phyloP scores from a whole-genome alignment of 2,113 vertebrate species.

The Scopus umbretta region DNA sequence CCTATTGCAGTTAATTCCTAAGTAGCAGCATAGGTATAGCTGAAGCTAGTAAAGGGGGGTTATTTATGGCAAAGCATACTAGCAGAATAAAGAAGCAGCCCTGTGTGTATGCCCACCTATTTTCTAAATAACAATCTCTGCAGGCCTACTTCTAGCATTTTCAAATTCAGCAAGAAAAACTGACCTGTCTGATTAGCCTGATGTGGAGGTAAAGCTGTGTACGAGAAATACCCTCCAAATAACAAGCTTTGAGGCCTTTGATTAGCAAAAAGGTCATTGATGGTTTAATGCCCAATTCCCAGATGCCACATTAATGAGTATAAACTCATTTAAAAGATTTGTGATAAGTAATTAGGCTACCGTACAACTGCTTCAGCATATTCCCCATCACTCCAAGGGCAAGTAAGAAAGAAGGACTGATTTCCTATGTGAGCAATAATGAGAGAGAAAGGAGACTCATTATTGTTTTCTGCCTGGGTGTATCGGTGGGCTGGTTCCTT shows the following conservation, averaged over 20 bases:
- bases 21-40: background rate
- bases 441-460: background rate
- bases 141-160: background rate
- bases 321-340: conserved; percentile 58
- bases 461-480: background rate
- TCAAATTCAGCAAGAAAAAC: background rate
- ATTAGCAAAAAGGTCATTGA: conserved; percentile 31
- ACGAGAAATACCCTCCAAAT: background rate
- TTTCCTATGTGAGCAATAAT: background rate
- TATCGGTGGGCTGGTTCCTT: background rate
- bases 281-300: conserved; percentile 30
- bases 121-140: background rate
- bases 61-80: background rate
- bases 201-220: background rate
- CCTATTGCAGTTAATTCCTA: background rate
- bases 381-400: conserved; percentile 15
- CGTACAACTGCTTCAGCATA: conserved; percentile 4
- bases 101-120: background rate
- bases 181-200: background rate
- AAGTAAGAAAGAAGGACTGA: background rate
- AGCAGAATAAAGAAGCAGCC: background rate
- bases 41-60: background rate
- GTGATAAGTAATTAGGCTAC: conserved; percentile 40
- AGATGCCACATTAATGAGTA: conserved; percentile 31
- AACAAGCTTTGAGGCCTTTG: background rate